Conservation (phyloP, 1,140 invertebrate genomes). For the Rhynchophorus ferrugineus region DNA sequence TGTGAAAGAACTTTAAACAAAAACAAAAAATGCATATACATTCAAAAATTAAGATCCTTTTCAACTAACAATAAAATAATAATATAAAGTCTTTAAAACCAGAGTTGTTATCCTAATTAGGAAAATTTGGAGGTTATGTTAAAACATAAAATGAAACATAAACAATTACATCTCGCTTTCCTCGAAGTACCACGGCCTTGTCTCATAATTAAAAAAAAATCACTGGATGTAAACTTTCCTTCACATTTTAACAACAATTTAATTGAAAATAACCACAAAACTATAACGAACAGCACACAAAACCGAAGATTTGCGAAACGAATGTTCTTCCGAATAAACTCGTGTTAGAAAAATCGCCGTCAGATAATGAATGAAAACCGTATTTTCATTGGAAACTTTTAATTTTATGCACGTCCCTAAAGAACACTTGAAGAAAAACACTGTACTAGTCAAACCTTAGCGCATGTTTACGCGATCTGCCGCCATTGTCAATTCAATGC, state of each 20-base stretch:
- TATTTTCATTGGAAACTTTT: slow-evolving; percentile 10
- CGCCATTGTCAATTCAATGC: slow-evolving; percentile 35
- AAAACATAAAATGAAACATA: slow-evolving; percentile 1
- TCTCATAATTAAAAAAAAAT: slow-evolving; percentile 39
- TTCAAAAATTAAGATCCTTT: too few relatives aligned
- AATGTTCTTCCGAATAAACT: too few relatives aligned
- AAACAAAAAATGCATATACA: too few relatives aligned
- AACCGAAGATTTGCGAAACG: too few relatives aligned
- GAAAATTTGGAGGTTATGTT: not conserved
- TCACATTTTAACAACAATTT: slow-evolving; percentile 4
- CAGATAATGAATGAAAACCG: not conserved
- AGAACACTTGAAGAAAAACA: slow-evolving; percentile 45
- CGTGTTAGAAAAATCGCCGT: too few relatives aligned
- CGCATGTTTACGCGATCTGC: slow-evolving; percentile 35
- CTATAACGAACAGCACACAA: not conserved
- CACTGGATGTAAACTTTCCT: not conserved
- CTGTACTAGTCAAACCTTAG: slow-evolving; percentile 32
- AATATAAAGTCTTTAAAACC: too few relatives aligned
- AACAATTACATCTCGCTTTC: slow-evolving; percentile 45
- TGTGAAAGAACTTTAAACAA: too few relatives aligned
- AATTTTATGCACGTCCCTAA: slow-evolving; percentile 39
- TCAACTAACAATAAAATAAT: too few relatives aligned
- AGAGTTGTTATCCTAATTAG: too few relatives aligned
- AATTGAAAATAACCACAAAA: not conserved
- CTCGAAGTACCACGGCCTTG: slow-evolving; percentile 45